Evolutionary conservation across 2,888 invertebrate genomes (phyloP), one percentile per base, ranked within the genome.

Genomic region (Drosophila macrospina): DNA sequence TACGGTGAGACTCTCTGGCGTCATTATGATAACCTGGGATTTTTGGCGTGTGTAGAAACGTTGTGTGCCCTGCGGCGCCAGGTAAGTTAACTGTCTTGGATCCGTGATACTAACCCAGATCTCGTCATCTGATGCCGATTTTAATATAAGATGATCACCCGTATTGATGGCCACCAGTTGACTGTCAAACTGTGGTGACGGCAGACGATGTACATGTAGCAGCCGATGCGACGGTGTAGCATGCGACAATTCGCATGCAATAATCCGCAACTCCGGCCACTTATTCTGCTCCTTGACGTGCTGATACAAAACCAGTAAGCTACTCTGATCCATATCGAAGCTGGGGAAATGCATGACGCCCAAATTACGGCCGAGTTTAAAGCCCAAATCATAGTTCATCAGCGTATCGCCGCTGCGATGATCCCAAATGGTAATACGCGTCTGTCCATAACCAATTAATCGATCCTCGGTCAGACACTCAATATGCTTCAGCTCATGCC

Each of bases 401-500:
- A 92, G 74, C 7, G 89, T 90, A 69, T 92, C 92, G 3, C 92
- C 92, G 41, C 91, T 92, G 48, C 89, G 91, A 76, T 92, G 91
- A 80, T 92, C 91, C 92, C 92, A 92, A 54, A 92, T 87, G 0
- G 92, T 91, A 11, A 92, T 69, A 24, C 91, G 90, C 4, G 89
- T 83, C 4, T 84, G 79, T 0, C 92, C 92, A 42, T 92, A 92
- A 3, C 92, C 92, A 64, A 92, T 88, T 10, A 92, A 61, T 54
- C 91, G 91, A 52, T 91, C 91, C 69, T 92, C 92, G 80, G 69
- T 80, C 20, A 91, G 78, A 54, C 91, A 91, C 65, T 92, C 91
- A 45, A 92, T 77, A 64, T 90, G 89, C 2, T 76, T 80, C 16
- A 92, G 79, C 41, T 87, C 85, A 71, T 92, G 91, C 6, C 90